Percentiles rank a stretch among this genome's conserved stretches.
Evolutionary conservation across 2,797 vertebrate species (phyloP).

Genomic region (Darevskia mixta): DNA sequence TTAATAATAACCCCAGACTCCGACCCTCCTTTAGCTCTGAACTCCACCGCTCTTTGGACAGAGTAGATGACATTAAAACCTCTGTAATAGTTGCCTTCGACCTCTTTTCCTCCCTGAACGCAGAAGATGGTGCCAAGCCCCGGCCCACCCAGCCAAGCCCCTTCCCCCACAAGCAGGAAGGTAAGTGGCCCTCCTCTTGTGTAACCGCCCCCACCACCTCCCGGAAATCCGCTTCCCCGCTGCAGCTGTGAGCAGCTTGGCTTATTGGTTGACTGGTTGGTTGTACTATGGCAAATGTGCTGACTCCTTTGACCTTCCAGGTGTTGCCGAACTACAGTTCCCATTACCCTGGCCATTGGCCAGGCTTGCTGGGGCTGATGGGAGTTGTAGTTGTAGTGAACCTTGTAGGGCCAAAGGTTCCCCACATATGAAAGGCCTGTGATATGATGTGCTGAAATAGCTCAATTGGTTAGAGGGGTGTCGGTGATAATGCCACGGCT

Average conservation of each 20-base stretch:
- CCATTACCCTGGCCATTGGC: neutral
- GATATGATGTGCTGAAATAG: too few species aligned
- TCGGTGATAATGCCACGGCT: too few species aligned
- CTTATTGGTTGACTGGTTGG: neutral
- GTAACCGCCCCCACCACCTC: neutral
- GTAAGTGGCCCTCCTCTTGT: slow-evolving; percentile 44
- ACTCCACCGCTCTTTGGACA: slow-evolving; percentile 3
- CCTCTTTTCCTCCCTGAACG: slow-evolving; percentile 52
- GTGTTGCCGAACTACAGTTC: neutral
- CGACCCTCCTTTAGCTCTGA: neutral
- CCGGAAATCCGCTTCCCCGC: rapidly evolving
- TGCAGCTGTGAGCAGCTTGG: too few species aligned
- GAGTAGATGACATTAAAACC: slow-evolving; percentile 48
- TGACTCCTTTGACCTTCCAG: too few species aligned
- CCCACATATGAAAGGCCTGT: neutral
- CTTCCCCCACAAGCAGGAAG: slow-evolving; percentile 50
- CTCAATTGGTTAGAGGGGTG: too few species aligned
- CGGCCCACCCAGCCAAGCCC: slow-evolving; percentile 52
- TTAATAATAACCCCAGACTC: neutral
- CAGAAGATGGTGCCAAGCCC: slow-evolving; percentile 64
- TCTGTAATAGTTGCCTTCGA: slow-evolving; percentile 57
- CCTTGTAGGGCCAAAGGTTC: neutral
- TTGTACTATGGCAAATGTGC: too few species aligned
- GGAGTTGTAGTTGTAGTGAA: neutral
- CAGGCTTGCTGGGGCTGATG: neutral